Conservation (phyloP, 2,113 vertebrate species). For the Seriola aureovittata region DNA sequence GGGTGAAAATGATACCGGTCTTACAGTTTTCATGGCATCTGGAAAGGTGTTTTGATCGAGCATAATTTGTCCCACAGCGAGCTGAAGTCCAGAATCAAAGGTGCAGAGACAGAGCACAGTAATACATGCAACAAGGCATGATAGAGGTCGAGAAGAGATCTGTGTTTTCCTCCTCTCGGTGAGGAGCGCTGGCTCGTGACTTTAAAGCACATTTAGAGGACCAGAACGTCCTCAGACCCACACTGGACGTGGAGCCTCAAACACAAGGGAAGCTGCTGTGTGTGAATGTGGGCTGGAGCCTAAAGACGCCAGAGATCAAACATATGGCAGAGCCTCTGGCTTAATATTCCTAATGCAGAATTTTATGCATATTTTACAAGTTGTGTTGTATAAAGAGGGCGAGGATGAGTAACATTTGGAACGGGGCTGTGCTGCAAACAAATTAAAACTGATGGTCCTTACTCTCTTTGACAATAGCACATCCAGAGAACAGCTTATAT, state of each 20-base stretch:
- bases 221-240: not conserved
- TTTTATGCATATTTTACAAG: conserved; percentile 46
- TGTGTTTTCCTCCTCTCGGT: not conserved
- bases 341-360: conserved; percentile 14
- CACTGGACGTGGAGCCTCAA: conserved; percentile 3
- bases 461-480: conserved; percentile 6
- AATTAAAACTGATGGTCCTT: conserved; percentile 1
- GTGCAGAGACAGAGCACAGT: not conserved
- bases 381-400: conserved; percentile 13
- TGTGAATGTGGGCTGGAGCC: conserved; percentile 26
- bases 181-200: not conserved
- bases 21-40: not conserved
- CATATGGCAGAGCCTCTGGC: conserved; percentile 43
- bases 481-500: conserved; percentile 1
- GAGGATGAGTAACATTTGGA: conserved; percentile 10
- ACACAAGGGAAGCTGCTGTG: conserved; percentile 9
- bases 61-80: not conserved
- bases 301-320: conserved; percentile 44
- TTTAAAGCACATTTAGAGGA: conserved; percentile 16
- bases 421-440: conserved; percentile 15
- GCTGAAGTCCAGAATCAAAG: not conserved
- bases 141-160: not conserved
- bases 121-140: not conserved
- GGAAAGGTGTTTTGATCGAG: conserved; percentile 1
- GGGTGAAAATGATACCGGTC: not conserved